Evolutionary conservation across 2,797 vertebrate species (phyloP).

Genomic region (Arnoldichthys spilopterus): DNA sequence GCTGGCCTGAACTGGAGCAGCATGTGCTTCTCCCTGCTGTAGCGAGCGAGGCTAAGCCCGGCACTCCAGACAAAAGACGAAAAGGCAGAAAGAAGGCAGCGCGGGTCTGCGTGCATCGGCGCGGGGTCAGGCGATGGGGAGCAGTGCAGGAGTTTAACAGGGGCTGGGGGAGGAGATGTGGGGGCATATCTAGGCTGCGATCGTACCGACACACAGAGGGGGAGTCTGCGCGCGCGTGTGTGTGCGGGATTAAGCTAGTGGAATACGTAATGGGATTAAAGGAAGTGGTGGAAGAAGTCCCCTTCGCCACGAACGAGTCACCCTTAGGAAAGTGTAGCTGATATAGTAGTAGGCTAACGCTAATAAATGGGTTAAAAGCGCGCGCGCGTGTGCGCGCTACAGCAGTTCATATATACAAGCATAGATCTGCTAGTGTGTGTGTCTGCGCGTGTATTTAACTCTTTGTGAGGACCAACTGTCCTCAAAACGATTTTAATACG

Average conservation of each 20-base stretch:
- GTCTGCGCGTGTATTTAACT: constrained; percentile 11
- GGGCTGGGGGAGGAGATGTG: constrained; percentile 1
- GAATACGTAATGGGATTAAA: constrained; percentile 58
- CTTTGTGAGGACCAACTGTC: too few species aligned
- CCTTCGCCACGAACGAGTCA: neutral
- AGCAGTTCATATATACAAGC: neutral
- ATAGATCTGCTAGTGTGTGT: neutral
- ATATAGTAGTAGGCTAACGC: neutral
- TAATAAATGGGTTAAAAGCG: constrained; percentile 8
- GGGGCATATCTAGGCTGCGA: constrained; percentile 29
- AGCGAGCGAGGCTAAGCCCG: neutral
- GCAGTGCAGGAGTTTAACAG: neutral
- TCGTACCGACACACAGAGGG: constrained; percentile 19
- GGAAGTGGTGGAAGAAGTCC: constrained; percentile 37
- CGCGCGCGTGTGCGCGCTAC: neutral
- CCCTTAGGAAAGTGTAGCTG: neutral
- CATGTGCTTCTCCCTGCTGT: neutral
- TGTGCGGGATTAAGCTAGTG: constrained; percentile 42
- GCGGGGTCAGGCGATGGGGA: neutral
- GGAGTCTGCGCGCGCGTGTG: constrained; percentile 10
- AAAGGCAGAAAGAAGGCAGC: constrained; percentile 6
- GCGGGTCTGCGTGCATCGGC: neutral
- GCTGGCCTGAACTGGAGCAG: neutral
- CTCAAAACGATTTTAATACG: too few species aligned
- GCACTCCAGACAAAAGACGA: neutral